phyloP scores from a whole-genome alignment of 2,888 invertebrate species.

The Chaitophorus viminalis region DNA sequence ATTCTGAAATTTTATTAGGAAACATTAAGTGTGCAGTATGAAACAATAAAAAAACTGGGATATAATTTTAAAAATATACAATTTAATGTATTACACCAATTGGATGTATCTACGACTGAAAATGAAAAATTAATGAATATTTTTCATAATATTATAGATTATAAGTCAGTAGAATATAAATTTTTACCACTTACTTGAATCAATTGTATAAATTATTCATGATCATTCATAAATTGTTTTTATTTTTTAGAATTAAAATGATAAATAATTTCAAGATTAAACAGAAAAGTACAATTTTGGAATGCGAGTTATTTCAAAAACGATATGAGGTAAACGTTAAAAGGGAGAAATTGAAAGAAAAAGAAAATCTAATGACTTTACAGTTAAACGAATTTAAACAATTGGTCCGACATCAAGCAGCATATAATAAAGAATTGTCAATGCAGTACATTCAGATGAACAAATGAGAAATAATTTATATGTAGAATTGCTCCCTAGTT shows the following conservation, averaged over 20 bases:
- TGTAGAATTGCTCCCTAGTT: no score
- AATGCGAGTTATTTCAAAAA: slow-evolving; percentile 47
- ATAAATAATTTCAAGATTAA: background rate
- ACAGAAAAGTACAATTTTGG: background rate
- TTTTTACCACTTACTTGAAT: no score
- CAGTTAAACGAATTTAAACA: slow-evolving; percentile 31
- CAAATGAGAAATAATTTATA: background rate
- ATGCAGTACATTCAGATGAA: background rate
- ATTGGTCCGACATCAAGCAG: background rate
- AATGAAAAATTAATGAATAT: background rate
- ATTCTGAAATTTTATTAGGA: background rate
- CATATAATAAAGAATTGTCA: slow-evolving; percentile 9
- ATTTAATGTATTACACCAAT: slow-evolving; percentile 1
- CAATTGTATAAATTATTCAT: no score
- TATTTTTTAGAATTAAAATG: slow-evolving; percentile 27
- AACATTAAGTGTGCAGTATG: background rate
- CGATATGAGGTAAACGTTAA: background rate
- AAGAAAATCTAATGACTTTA: background rate
- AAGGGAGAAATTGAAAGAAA: background rate
- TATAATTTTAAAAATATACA: background rate
- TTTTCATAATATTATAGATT: background rate
- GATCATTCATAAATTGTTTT: no score
- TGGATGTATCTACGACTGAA: background rate
- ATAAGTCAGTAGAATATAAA: background rate
- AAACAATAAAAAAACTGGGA: background rate